Evolutionary conservation across 2,888 invertebrate genomes (phyloP).

Genomic region (Dolichopus griseipennis): DNA sequence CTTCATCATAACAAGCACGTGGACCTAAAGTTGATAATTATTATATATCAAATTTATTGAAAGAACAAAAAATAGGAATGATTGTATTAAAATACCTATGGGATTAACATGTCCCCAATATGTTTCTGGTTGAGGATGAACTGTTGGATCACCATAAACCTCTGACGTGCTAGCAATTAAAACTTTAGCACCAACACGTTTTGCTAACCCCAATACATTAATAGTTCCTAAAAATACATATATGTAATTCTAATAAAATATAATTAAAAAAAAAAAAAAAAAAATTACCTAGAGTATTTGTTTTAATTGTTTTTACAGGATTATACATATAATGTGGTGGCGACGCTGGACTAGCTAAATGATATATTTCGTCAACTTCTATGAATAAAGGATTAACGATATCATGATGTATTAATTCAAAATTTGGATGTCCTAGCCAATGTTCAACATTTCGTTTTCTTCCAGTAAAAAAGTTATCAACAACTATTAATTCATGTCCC

Average conservation of each 20-base stretch:
- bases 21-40: slow-evolving; percentile 52
- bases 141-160: slow-evolving; percentile 97
- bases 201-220: slow-evolving; percentile 84
- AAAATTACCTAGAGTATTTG: slow-evolving; percentile 73
- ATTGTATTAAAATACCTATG: slow-evolving; percentile 55
- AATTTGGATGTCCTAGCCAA: slow-evolving; percentile 98
- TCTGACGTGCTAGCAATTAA: slow-evolving; percentile 97
- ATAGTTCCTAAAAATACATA: slow-evolving; percentile 55
- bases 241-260: not conserved
- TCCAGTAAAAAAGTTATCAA: slow-evolving; percentile 97
- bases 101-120: slow-evolving; percentile 99
- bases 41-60: not conserved
- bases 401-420: slow-evolving; percentile 97
- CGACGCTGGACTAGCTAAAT: slow-evolving; percentile 96
- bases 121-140: slow-evolving; percentile 94
- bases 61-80: slow-evolving; percentile 7
- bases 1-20: slow-evolving; percentile 97
- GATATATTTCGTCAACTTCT: slow-evolving; percentile 97
- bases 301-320: slow-evolving; percentile 98
- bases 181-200: slow-evolving; percentile 84
- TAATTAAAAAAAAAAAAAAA: slow-evolving; percentile 6
- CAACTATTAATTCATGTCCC: slow-evolving; percentile 94
- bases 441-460: slow-evolving; percentile 95
- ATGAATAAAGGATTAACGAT: slow-evolving; percentile 95
- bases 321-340: slow-evolving; percentile 99